Evolutionary conservation across 2,113 vertebrate species (phyloP).

Genomic region (Lanius collurio): DNA sequence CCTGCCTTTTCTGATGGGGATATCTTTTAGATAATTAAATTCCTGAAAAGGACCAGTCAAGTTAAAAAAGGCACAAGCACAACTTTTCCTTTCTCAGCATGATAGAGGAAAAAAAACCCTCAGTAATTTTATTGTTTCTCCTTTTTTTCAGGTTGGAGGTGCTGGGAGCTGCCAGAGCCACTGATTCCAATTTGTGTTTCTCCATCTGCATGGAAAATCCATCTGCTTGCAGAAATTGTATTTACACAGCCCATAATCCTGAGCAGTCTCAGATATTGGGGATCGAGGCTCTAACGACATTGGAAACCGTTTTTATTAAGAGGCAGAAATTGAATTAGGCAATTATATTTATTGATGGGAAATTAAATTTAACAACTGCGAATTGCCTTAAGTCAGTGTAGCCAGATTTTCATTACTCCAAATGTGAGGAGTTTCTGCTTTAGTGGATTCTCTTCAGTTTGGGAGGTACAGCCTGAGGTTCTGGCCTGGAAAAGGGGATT

Average conservation of each 20-base stretch:
- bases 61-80: neutral
- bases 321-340: slow-evolving; percentile 33
- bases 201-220: neutral
- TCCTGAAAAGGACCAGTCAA: neutral
- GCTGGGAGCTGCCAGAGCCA: neutral
- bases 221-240: neutral
- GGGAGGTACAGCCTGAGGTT: fast-evolving
- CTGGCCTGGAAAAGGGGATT: neutral
- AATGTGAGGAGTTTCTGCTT: neutral
- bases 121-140: neutral
- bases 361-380: slow-evolving; percentile 17
- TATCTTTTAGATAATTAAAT: neutral
- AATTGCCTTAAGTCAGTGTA: neutral
- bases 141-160: neutral
- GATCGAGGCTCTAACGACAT: neutral
- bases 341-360: slow-evolving; percentile 45
- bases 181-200: neutral
- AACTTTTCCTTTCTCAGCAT: neutral
- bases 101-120: neutral
- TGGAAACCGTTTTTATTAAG: slow-evolving; percentile 27
- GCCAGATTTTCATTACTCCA: neutral
- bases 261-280: neutral
- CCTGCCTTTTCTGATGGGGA: neutral
- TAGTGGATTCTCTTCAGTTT: neutral
- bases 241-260: neutral